Base-by-base conservation (phyloP, 2,797 vertebrate genomes). In the Ctenochaetus hawaiiensis region DNA sequence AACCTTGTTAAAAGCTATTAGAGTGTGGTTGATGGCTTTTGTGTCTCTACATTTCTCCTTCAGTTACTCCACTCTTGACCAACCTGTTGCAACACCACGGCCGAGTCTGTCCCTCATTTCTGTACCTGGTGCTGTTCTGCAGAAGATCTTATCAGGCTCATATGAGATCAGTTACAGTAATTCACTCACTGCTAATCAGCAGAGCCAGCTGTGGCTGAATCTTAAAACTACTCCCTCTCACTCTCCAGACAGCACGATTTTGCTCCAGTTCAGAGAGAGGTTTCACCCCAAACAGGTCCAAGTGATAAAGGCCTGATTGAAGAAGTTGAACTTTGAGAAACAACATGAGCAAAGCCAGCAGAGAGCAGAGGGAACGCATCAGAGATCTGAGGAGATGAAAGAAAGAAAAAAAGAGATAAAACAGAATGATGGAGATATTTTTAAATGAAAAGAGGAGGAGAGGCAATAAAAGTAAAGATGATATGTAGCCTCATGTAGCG, bases 101-200 rank as follows among this genome's bases (percentile, higher is more conserved):
- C 73, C 77, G 83, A 71, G 47, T 43, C n/a, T 14, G 20, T 72
- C 72, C 58, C 63, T 54, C 53, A 41, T 30, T 22, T 17, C 73
- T 6, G 52, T 86, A 87, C 79, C 85, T 78, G 79, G 23, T 68
- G 45, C 34, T 26, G 45, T 47, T 82, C 10, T 34, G 69, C 69
- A 23, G 61, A 58, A 22, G 52, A 59, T 63, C 75, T 89, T 77
- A 84, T 87, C 75, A 2, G 67, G 51, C 77, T 83, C 87, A 85
- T 77, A 78, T 83, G 87, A 88, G 58, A 82, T 78, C 74, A 75
- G 51, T 89, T 91, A 75, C 74, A 67, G 76, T 81, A 80, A 91
- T 83, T 83, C 85, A 78, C 54, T 83, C 77, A 26, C 1, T 20
- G 61, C 68, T 75, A 85, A 88, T 90, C 88, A 73, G 77, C 9